Evolutionary conservation across 2,888 invertebrate species (phyloP).

Genomic region (Cephus pulcher): DNA sequence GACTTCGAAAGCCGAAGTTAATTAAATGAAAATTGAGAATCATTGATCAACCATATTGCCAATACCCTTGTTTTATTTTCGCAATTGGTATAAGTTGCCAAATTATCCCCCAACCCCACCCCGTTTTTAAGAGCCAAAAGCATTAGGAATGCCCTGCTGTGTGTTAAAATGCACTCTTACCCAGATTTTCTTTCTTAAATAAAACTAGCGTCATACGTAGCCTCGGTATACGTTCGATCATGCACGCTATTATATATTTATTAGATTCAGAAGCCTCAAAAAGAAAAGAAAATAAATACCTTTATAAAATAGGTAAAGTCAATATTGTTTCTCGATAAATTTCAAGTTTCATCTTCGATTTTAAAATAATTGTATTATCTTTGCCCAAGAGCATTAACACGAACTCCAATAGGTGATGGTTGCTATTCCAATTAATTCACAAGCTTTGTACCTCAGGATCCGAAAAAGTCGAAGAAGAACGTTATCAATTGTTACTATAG

Average conservation of each 20-base stretch:
- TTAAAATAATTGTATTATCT: background rate
- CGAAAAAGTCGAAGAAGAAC: background rate
- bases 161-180: slow-evolving; percentile 48
- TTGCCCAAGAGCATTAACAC: background rate
- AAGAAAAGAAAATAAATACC: background rate
- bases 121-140: slow-evolving; percentile 9
- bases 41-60: slow-evolving; percentile 1
- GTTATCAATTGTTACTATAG: background rate
- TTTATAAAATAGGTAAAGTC: background rate
- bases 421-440: background rate
- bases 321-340: background rate
- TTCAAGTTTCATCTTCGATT: background rate
- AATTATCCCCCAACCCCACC: slow-evolving; percentile 20
- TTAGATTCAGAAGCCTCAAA: background rate
- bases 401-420: background rate
- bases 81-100: background rate
- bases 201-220: slow-evolving; percentile 31
- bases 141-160: slow-evolving; percentile 52
- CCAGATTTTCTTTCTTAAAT: slow-evolving; percentile 31
- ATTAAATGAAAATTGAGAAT: slow-evolving; percentile 13
- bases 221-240: slow-evolving; percentile 16
- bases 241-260: slow-evolving; percentile 6
- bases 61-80: slow-evolving; percentile 4
- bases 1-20: slow-evolving; percentile 30
- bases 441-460: slow-evolving; percentile 2